Evolutionary conservation across 2,797 vertebrate genomes (phyloP).

Genomic region (Lacerta bilineata): DNA sequence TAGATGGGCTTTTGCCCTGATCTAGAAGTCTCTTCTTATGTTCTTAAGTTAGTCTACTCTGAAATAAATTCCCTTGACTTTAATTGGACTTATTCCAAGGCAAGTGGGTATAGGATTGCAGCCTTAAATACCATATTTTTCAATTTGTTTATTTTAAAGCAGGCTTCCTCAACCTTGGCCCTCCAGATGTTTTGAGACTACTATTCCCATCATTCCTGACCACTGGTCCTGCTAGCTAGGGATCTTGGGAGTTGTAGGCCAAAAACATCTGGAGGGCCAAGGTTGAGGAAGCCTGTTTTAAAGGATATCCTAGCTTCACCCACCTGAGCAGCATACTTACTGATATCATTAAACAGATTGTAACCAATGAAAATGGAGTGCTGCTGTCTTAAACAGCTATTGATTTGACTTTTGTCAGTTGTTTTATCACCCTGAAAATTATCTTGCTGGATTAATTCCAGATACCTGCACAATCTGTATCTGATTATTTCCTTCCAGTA

Average conservation of each 20-base stretch:
- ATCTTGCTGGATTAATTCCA: constrained; percentile 26
- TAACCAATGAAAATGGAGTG: constrained; percentile 29
- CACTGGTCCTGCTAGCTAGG: too few species aligned
- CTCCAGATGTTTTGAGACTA: too few species aligned
- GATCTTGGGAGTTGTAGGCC: too few species aligned
- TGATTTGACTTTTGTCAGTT: constrained; percentile 25
- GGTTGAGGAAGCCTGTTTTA: neutral
- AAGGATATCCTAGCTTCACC: neutral
- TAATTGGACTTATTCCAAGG: neutral
- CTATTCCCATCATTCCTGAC: too few species aligned
- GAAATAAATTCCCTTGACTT: neutral
- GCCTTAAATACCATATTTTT: constrained; percentile 10
- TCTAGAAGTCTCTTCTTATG: too few species aligned
- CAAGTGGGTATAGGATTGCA: neutral
- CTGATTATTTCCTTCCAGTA: constrained; percentile 24
- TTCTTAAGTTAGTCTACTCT: too few species aligned
- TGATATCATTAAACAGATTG: neutral
- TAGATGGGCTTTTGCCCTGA: too few species aligned
- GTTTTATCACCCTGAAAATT: constrained; percentile 31
- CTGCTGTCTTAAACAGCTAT: neutral
- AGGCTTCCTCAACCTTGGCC: too few species aligned
- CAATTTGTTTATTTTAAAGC: neutral
- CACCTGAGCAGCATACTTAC: constrained; percentile 12
- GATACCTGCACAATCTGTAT: constrained; percentile 15
- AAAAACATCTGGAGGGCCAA: too few species aligned